These are phyloP conservation scores for Cololabis saira DNA, from an alignment of 2,113 vertebrate species.

Conservation along the genomic window DNA sequence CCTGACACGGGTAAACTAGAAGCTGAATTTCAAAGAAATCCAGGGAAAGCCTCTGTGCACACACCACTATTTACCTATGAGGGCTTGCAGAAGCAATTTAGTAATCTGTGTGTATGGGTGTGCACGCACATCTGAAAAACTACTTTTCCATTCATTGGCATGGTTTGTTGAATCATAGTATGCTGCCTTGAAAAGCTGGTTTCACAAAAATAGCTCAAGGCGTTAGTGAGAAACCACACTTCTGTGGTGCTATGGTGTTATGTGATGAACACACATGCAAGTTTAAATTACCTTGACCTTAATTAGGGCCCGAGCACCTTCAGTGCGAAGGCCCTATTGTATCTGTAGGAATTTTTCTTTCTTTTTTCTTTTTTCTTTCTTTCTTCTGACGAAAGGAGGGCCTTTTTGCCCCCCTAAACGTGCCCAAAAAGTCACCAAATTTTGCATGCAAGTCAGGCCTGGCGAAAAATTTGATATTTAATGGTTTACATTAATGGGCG, in stretches of 20 bases:
- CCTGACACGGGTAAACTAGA: conserved; percentile 31
- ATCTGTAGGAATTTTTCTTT: no score
- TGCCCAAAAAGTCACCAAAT: no score
- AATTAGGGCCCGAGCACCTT: no score
- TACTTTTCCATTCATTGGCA: conserved; percentile 41
- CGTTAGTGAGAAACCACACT: neutral
- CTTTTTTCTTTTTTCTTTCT: no score
- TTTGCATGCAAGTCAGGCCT: no score
- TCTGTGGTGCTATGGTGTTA: neutral
- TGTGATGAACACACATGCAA: neutral
- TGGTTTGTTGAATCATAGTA: conserved; percentile 21
- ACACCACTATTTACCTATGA: conserved; percentile 42
- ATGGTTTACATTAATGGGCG: no score
- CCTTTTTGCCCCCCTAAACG: no score
- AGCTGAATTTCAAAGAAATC: conserved; percentile 21
- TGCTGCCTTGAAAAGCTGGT: conserved; percentile 3
- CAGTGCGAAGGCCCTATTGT: no score
- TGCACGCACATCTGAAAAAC: conserved; percentile 8
- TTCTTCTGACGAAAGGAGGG: no score
- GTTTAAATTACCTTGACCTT: neutral
- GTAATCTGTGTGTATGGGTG: conserved; percentile 8
- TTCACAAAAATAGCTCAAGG: neutral
- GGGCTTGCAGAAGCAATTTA: conserved; percentile 15
- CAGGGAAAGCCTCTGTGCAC: conserved; percentile 18
- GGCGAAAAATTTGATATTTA: no score